Conservation (phyloP, 2,888 invertebrate species). For the Orthosia cruda region DNA sequence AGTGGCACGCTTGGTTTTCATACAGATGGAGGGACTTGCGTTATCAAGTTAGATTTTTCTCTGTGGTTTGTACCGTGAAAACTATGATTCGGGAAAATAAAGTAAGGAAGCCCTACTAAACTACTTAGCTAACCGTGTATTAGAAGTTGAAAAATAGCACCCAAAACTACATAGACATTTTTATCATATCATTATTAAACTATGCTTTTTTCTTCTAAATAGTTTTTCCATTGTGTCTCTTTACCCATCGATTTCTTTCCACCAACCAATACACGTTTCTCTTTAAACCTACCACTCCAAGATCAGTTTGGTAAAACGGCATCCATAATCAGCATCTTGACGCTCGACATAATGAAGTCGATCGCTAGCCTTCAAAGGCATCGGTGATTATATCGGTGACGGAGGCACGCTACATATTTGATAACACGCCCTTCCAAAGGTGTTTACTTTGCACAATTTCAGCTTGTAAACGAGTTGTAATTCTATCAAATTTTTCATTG, state of each 20-base stretch:
- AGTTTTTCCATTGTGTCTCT: neutral
- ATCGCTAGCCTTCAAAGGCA: constrained; percentile 56
- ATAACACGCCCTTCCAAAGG: constrained; percentile 24
- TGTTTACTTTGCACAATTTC: constrained; percentile 11
- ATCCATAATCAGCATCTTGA: constrained; percentile 57
- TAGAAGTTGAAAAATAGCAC: too few relatives aligned
- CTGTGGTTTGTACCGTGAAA: neutral
- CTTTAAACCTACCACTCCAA: neutral
- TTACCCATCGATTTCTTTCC: neutral
- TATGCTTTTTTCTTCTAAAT: neutral
- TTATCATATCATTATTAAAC: too few relatives aligned
- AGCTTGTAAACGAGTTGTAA: constrained; percentile 22
- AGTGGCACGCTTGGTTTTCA: too few relatives aligned
- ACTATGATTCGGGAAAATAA: neutral
- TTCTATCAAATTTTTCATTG: constrained; percentile 14
- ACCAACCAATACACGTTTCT: neutral
- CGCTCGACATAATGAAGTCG: constrained; percentile 51
- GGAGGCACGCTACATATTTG: constrained; percentile 45
- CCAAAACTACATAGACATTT: too few relatives aligned
- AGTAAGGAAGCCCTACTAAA: too few relatives aligned
- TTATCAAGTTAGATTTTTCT: too few relatives aligned
- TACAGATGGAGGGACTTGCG: too few relatives aligned
- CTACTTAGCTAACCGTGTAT: too few relatives aligned
- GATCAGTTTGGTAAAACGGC: constrained; percentile 34
- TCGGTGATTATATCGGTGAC: constrained; percentile 45